phyloP scores from a whole-genome alignment of 2,113 vertebrate species.

The Phaethornis superciliosus region DNA sequence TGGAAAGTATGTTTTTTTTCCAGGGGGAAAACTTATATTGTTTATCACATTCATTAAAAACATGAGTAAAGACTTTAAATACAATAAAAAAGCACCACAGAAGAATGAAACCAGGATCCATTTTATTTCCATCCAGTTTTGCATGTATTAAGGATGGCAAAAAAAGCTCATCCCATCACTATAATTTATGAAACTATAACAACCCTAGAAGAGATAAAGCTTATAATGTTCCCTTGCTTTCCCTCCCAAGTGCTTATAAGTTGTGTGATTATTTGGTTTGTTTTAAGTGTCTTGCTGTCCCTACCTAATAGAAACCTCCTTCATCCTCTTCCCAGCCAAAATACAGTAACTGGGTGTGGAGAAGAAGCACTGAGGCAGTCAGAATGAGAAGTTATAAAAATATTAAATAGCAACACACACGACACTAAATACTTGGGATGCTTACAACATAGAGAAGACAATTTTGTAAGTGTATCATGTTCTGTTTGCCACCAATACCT shows the following conservation, averaged over 20 bases:
- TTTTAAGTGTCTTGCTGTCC: not conserved
- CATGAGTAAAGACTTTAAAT: slow-evolving; percentile 16
- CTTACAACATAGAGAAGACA: slow-evolving; percentile 29
- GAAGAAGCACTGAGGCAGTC: not conserved
- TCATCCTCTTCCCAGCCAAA: not conserved
- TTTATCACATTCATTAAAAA: not conserved
- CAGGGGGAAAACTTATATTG: not conserved
- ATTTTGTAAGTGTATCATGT: not conserved
- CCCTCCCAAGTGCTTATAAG: not conserved
- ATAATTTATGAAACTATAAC: not conserved
- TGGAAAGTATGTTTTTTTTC: not conserved
- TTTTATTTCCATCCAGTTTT: slow-evolving; percentile 61
- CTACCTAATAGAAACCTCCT: not conserved
- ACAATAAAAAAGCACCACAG: slow-evolving; percentile 45
- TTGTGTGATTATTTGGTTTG: not conserved
- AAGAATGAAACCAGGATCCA: slow-evolving; percentile 49
- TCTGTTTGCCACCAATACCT: not conserved
- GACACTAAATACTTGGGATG: slow-evolving; percentile 25
- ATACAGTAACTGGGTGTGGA: not conserved
- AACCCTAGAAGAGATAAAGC: slow-evolving; percentile 21
- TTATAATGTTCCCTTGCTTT: not conserved
- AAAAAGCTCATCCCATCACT: slow-evolving; percentile 12
- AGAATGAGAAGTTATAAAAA: not conserved
- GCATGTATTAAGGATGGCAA: slow-evolving; percentile 36
- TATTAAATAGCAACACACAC: slow-evolving; percentile 2